Conservation (phyloP, 1,140 invertebrate species). For the Branchinecta lindahli region DNA sequence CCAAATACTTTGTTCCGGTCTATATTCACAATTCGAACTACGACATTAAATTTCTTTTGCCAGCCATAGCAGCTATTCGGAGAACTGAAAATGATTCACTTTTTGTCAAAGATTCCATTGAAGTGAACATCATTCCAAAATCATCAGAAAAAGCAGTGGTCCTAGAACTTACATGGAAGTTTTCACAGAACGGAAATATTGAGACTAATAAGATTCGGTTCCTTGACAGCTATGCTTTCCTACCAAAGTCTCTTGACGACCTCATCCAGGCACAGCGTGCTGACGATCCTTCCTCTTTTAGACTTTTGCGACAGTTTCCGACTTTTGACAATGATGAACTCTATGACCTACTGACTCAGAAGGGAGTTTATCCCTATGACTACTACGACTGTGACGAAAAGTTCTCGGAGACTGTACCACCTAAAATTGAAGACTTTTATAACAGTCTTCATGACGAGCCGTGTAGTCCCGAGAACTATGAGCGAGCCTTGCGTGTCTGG, state of each 20-base stretch:
- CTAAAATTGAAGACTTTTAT: not conserved
- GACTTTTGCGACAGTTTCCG: too few relatives aligned
- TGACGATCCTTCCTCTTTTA: not conserved
- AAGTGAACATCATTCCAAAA: not conserved
- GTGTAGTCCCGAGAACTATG: not conserved
- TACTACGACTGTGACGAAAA: not conserved
- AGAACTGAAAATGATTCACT: not conserved
- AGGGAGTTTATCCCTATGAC: not conserved
- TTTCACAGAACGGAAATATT: not conserved
- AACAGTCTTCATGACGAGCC: not conserved
- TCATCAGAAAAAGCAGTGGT: not conserved
- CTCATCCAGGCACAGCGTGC: not conserved
- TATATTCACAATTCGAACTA: not conserved
- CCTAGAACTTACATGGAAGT: not conserved
- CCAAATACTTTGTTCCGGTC: not conserved
- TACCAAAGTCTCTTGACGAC: not conserved
- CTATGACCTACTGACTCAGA: not conserved
- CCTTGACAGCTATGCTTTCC: not conserved
- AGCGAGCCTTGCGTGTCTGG: not conserved
- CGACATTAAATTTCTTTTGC: not conserved
- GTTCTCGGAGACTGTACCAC: not conserved
- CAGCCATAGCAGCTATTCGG: not conserved
- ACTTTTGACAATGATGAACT: not conserved
- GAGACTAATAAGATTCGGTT: not conserved
- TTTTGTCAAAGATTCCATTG: not conserved